Percentiles rank a stretch among this genome's conserved stretches.
phyloP scores from a whole-genome alignment of 2,888 invertebrate genomes.

The Galeruca laticollis region DNA sequence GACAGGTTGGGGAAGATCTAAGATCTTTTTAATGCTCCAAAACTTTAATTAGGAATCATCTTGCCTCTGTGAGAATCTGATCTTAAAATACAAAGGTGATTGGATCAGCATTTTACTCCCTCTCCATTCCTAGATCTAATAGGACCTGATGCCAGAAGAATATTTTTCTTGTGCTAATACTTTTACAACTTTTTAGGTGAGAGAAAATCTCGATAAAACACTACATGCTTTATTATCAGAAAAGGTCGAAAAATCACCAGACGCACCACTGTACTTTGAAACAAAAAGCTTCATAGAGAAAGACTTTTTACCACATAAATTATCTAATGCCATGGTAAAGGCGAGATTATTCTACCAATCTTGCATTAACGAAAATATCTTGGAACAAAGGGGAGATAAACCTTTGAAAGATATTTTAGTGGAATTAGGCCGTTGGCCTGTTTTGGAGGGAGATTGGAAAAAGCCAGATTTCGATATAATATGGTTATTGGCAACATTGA shows the following conservation, averaged over 20 bases:
- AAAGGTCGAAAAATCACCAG: constrained; percentile 24
- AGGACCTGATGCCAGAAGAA: background rate
- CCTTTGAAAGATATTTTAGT: constrained; percentile 79
- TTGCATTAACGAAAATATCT: constrained; percentile 81
- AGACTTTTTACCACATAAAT: constrained; percentile 45
- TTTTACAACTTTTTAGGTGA: constrained; percentile 51
- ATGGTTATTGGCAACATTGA: constrained; percentile 78
- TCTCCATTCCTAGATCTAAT: no score
- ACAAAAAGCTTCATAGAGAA: constrained; percentile 46
- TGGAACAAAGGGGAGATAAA: constrained; percentile 75
- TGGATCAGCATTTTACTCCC: no score
- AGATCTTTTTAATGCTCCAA: no score
- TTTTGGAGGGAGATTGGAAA: constrained; percentile 77
- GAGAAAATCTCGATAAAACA: constrained; percentile 82
- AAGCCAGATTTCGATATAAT: constrained; percentile 77
- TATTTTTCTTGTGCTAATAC: background rate
- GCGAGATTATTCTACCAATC: constrained; percentile 87
- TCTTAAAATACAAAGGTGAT: no score
- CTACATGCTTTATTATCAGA: constrained; percentile 75
- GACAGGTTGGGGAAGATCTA: no score
- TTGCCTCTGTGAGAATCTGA: no score
- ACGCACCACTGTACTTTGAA: constrained; percentile 28
- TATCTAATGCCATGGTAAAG: constrained; percentile 77
- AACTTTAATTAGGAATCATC: no score
- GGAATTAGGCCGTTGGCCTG: constrained; percentile 91